Base-by-base conservation (phyloP, 2,888 invertebrate species). In the Caenorhabditis drosophilae region DNA sequence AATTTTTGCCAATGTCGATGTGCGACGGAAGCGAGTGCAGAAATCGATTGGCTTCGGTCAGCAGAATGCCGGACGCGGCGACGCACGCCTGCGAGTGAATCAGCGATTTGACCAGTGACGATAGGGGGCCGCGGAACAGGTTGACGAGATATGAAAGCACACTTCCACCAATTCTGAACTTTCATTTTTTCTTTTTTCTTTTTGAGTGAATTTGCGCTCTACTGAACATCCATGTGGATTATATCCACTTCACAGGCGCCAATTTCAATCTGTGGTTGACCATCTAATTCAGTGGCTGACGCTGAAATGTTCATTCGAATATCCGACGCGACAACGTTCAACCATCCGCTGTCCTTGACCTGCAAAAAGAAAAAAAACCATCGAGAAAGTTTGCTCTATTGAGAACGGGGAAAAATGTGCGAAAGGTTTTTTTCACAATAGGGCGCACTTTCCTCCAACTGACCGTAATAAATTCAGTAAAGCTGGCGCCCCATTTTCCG, bases 71-170 rank as follows among this genome's bases (percentile, higher is more conserved):
- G 22, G 49, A 41, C 12, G 73, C 69, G 9, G 73, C 55, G 15
- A 45, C 46, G 47, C 80, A 80, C 9, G 79, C 73, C 67, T 79
- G 45, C n/a, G 60, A 52, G 20, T 52, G 72, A 41, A 79, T 75
- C 1, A 59, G 59, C 15, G 70, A 26, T 47, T 67, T 71, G 45
- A 80, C 57, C 1, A 73, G 55, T 9, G 48, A 49, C 20, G 76
- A 72, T 16, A 80, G 56, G 12, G 68, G 67, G 1, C 58, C 48
- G 3, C 67, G 54, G 63, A 79, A 79, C 15, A 80, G 59, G 42
- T 80, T 76, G 16, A 79, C 73, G 9, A 80, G 56, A 78, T 78
- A 80, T 2, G 73, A 74, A 27, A 80, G 55, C 2, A 79, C 71
- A 26, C 77, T 73, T 42, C 79, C 79, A 18, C 77, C 77, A 35